Percentiles rank a stretch among this genome's conserved stretches.
phyloP scores from a whole-genome alignment of 2,888 invertebrate species.

The Cotesia congregata region DNA sequence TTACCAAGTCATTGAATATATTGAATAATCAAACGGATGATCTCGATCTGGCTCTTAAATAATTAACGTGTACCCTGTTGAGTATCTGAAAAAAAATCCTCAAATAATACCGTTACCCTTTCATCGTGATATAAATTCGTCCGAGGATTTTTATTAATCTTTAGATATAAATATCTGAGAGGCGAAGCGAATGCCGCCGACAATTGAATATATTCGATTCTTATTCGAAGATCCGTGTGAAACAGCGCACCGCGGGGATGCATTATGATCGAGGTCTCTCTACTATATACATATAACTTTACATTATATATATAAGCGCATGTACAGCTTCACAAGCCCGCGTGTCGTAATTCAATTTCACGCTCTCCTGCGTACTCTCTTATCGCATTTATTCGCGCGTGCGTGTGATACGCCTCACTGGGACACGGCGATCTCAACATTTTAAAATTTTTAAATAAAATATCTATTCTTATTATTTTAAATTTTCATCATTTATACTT shows the following conservation, averaged over 20 bases:
- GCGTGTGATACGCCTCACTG: constrained; percentile 5
- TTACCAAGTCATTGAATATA: constrained; percentile 16
- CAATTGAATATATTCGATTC: constrained; percentile 26
- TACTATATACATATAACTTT: too few species aligned
- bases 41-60: neutral
- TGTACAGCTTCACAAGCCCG: constrained; percentile 13
- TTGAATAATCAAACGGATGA: neutral
- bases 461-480: neutral
- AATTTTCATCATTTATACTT: neutral
- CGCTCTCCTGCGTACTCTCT: constrained; percentile 53
- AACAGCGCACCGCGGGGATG: constrained; percentile 32
- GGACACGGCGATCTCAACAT: constrained; percentile 32
- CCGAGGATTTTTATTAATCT: constrained; percentile 7
- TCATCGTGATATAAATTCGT: constrained; percentile 27
- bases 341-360: constrained; percentile 58
- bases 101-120: constrained; percentile 33
- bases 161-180: neutral
- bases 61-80: neutral
- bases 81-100: neutral
- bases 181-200: constrained; percentile 3
- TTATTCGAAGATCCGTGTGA: constrained; percentile 25
- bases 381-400: constrained; percentile 51
- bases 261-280: constrained; percentile 16
- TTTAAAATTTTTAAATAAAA: neutral
- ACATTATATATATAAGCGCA: neutral